Percentiles rank a stretch among this genome's conserved stretches.
Conservation (phyloP, 2,797 vertebrate species). For the Chlorospingus semifuscus region DNA sequence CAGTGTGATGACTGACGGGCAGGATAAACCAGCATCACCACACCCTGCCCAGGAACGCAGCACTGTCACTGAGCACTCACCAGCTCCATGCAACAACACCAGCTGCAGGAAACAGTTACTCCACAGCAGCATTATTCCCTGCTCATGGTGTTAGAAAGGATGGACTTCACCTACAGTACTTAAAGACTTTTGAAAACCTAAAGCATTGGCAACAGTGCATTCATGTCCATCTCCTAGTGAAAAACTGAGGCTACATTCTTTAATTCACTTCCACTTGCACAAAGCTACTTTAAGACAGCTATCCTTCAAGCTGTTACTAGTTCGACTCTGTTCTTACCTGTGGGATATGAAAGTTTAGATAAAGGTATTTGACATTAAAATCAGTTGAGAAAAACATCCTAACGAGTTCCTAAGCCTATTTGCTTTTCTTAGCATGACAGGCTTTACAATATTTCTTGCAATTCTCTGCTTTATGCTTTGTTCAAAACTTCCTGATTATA, state of each 20-base stretch:
- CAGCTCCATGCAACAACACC: accelerated
- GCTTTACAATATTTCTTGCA: not conserved
- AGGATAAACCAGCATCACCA: not conserved
- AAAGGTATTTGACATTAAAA: not conserved
- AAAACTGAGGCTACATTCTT: not conserved
- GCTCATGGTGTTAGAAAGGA: accelerated
- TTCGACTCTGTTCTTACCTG: not conserved
- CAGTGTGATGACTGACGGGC: accelerated
- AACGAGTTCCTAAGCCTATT: not conserved
- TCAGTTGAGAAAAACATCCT: not conserved
- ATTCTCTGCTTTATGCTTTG: not conserved
- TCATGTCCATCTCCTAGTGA: not conserved
- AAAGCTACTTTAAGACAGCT: not conserved
- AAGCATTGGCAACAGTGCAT: not conserved
- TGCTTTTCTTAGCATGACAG: not conserved
- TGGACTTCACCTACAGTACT: not conserved
- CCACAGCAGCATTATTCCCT: accelerated
- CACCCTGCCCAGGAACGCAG: not conserved
- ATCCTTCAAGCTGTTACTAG: not conserved
- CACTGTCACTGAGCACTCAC: not conserved
- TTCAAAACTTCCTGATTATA: conserved; percentile 5
- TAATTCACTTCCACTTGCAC: not conserved
- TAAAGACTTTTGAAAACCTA: not conserved
- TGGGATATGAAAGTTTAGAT: not conserved
- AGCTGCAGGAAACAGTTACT: not conserved